phyloP scores from a whole-genome alignment of 2,797 vertebrate genomes.

The Microctenopoma steveboyesi region DNA sequence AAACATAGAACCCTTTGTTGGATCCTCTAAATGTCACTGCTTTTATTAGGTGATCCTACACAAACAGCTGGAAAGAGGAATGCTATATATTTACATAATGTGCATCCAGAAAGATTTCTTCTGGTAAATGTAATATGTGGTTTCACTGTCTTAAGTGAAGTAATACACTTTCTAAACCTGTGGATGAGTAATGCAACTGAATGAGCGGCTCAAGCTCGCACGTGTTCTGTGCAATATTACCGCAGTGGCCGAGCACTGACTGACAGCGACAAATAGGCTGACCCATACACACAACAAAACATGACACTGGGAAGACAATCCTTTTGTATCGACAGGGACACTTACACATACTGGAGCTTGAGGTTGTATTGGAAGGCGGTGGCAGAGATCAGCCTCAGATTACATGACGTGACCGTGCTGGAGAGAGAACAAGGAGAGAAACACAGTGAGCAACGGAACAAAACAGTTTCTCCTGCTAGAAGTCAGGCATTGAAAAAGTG shows the following conservation, averaged over 20 bases:
- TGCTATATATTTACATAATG: background rate
- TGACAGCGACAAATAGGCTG: slow-evolving; percentile 69
- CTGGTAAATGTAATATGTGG: background rate
- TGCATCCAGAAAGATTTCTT: background rate
- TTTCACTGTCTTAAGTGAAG: background rate
- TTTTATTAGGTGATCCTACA: background rate
- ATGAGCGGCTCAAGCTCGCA: slow-evolving; percentile 4
- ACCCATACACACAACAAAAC: slow-evolving; percentile 46
- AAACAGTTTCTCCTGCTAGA: background rate
- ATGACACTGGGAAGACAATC: slow-evolving; percentile 39
- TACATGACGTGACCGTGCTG: slow-evolving; percentile 82
- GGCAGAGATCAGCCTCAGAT: slow-evolving; percentile 78
- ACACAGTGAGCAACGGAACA: slow-evolving; percentile 3
- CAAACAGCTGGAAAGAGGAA: background rate
- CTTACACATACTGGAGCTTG: slow-evolving; percentile 88
- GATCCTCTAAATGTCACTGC: background rate
- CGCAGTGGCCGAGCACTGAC: slow-evolving; percentile 42
- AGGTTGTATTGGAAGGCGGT: slow-evolving; percentile 82
- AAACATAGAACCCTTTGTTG: too few species aligned
- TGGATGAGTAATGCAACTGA: slow-evolving; percentile 15
- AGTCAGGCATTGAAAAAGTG: too few species aligned
- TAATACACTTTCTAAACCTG: slow-evolving; percentile 8
- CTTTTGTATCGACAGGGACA: slow-evolving; percentile 55
- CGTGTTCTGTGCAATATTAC: slow-evolving; percentile 9
- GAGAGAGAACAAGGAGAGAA: slow-evolving; percentile 12